Evolutionary conservation across 2,113 vertebrate genomes (phyloP), one percentile per base, ranked within the genome.

Genomic region (Pelusios castaneus): DNA sequence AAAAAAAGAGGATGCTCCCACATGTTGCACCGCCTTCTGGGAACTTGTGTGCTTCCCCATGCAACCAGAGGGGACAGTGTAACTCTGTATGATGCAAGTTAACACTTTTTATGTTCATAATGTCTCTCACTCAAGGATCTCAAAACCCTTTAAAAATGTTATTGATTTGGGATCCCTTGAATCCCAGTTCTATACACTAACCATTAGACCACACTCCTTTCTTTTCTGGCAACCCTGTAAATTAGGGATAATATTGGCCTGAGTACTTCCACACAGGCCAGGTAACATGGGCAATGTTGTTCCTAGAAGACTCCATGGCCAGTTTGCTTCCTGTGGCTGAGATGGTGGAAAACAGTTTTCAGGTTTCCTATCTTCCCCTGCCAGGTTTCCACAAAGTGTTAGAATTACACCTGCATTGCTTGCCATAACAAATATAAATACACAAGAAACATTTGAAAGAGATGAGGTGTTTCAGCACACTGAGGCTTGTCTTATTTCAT

Each of bases 401-500:
- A n/a, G 6, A 31, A 21, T 17, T 43, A 31, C 8, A 43, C 21
- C 3, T 73, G 17, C 2, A 0, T 38, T 87, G 2, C 5, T 24
- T 17, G n/a, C 63, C 34, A 10, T 52, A 41, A 4, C 21, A n/a
- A 17, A 10, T 41, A 2, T 21, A 67, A 90, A 43, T 17, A 7
- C 1, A 82, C 38, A 41, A 31, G 67, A 41, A 16, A 63, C 5
- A 2, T 76, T n/a, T 86, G 58, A 47, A 43, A 80, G 17, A 60
- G 5, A 29, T 21, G 10, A 0, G 0, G 2, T 58, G 21, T 80
- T 52, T 92, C 34, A 82, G 6, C 25, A 73, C 4, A 43, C 4
- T 12, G 19, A 56, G 6, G 14, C 4, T 92, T 86, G 19, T 51
- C 49, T 82, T 82, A 85, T 73, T 77, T 19, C 56, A 10, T 3